These are phyloP conservation scores for Tretioscincus oriximinensis DNA, from an alignment of 2,113 vertebrate genomes.

Conservation along the genomic window DNA sequence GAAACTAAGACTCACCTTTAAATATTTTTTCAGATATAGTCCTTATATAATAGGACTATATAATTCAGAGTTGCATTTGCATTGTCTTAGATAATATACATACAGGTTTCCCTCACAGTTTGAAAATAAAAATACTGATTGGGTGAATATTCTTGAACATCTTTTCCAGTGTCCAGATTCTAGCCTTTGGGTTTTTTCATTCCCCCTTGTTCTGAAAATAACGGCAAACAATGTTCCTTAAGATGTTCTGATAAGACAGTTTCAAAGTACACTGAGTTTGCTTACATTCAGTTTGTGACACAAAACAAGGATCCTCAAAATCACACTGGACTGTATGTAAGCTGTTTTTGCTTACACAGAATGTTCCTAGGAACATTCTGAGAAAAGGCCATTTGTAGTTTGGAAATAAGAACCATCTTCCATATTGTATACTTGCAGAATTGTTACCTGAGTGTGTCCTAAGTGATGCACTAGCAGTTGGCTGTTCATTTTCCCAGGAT, in stretches of 20 bases:
- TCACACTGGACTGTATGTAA: background rate
- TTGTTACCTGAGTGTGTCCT: slow-evolving; percentile 89
- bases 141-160: too few species aligned
- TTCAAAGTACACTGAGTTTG: slow-evolving; percentile 8
- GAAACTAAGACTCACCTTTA: too few species aligned
- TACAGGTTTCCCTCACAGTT: background rate
- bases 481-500: slow-evolving; percentile 89
- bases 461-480: slow-evolving; percentile 93
- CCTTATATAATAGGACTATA: too few species aligned
- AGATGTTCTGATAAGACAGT: slow-evolving; percentile 10
- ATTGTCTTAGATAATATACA: too few species aligned
- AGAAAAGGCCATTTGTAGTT: slow-evolving; percentile 1
- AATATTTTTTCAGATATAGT: too few species aligned
- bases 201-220: background rate
- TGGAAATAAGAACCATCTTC: background rate
- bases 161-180: background rate
- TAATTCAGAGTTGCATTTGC: too few species aligned
- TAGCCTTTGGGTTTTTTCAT: background rate
- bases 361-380: background rate
- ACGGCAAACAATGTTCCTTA: background rate
- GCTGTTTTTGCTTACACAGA: background rate
- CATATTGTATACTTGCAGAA: slow-evolving; percentile 11
- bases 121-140: too few species aligned
- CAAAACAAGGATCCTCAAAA: background rate
- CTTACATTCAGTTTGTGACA: slow-evolving; percentile 7